Evolutionary conservation across 2,113 vertebrate species (phyloP).

Genomic region (Etheostoma cragini): DNA sequence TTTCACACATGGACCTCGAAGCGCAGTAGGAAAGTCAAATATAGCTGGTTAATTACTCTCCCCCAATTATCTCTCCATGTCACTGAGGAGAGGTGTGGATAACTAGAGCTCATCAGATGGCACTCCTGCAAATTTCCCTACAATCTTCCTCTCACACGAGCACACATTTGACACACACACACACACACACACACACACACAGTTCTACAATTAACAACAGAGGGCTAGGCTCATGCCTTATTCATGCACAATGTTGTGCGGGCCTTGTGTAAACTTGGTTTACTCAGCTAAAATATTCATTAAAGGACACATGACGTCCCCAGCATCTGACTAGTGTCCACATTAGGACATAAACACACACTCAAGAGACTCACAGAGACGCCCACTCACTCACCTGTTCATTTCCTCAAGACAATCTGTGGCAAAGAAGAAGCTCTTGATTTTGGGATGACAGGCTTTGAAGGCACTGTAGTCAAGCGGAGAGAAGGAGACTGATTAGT

Average conservation of each 20-base stretch:
- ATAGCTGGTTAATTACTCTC: constrained; percentile 72
- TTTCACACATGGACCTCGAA: constrained; percentile 38
- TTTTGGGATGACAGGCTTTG: constrained; percentile 94
- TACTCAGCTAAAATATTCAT: constrained; percentile 73
- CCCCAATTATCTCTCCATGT: constrained; percentile 69
- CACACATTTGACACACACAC: constrained; percentile 32
- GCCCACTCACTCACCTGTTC: constrained; percentile 89
- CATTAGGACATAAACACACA: constrained; percentile 27
- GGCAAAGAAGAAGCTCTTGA: constrained; percentile 95
- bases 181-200: constrained; percentile 14
- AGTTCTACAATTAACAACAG: constrained; percentile 51
- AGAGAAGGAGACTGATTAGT: constrained; percentile 64
- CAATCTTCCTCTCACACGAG: constrained; percentile 33
- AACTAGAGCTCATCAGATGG: constrained; percentile 76
- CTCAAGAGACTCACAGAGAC: constrained; percentile 5
- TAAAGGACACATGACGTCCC: constrained; percentile 48
- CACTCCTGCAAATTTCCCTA: constrained; percentile 59
- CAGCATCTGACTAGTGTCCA: constrained; percentile 38
- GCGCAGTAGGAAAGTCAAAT: constrained; percentile 60
- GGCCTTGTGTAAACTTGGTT: constrained; percentile 70
- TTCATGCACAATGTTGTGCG: constrained; percentile 64
- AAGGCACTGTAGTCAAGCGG: constrained; percentile 86
- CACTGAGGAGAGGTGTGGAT: constrained; percentile 71
- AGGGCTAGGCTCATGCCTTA: constrained; percentile 61
- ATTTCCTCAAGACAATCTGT: constrained; percentile 94